These are phyloP conservation scores for Pteropus alecto DNA, from an alignment of 2,113 vertebrate genomes.

Conservation along the genomic window DNA sequence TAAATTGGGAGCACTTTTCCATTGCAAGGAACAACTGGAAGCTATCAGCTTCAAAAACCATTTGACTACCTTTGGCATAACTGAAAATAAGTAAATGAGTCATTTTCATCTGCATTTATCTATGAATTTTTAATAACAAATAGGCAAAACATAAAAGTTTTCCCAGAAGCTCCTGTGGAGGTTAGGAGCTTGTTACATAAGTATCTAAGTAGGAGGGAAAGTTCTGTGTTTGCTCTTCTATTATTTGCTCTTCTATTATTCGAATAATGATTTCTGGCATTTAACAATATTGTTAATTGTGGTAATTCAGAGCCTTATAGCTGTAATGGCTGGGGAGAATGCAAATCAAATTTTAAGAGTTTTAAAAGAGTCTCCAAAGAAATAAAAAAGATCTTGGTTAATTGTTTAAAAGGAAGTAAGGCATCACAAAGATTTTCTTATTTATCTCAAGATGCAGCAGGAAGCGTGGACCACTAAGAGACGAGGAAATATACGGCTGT, in stretches of 20 bases:
- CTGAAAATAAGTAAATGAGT: not conserved
- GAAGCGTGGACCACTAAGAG: not conserved
- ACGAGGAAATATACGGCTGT: not conserved
- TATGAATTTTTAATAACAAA: conserved; percentile 39
- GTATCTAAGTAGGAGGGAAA: not conserved
- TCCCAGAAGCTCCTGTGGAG: not conserved
- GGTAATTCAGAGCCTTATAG: not conserved
- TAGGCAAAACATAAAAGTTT: not conserved
- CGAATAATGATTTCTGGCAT: not conserved
- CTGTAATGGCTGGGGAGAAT: not conserved
- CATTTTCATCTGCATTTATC: not conserved
- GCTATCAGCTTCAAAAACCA: not conserved
- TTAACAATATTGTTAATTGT: not conserved
- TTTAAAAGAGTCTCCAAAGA: not conserved
- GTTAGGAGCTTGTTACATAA: not conserved
- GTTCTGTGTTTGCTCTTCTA: not conserved
- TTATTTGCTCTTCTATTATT: not conserved
- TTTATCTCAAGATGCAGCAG: not conserved
- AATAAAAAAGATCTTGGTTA: not conserved
- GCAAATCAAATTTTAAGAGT: not conserved
- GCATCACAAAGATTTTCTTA: not conserved
- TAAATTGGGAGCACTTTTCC: not conserved
- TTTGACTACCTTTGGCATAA: not conserved
- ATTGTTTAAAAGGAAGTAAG: not conserved
- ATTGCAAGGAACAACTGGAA: not conserved